These are phyloP conservation scores for Ciconia boyciana DNA, from an alignment of 2,113 vertebrate species.

Conservation along the genomic window DNA sequence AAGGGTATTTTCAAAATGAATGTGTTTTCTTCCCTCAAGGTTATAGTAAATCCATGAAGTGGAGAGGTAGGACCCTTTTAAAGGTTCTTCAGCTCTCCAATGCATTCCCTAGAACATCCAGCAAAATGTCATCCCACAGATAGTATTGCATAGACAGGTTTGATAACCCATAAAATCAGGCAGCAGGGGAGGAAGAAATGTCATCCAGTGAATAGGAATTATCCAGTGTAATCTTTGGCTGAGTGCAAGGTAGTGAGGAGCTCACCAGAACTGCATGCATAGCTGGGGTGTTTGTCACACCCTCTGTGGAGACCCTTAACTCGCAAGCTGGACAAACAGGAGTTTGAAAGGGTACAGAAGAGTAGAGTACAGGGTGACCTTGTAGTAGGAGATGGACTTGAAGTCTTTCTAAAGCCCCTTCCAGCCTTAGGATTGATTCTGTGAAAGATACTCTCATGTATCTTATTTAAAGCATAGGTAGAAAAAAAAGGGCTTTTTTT, in stretches of 20 bases:
- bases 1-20: neutral
- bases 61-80: neutral
- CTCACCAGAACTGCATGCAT: neutral
- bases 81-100: neutral
- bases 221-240: neutral
- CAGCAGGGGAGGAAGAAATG: neutral
- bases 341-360: neutral
- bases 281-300: neutral
- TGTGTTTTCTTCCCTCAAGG: neutral
- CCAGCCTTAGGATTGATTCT: neutral
- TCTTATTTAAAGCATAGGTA: neutral
- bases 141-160: neutral
- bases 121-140: neutral
- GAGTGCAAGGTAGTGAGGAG: neutral
- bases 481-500: rapidly evolving
- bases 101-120: neutral
- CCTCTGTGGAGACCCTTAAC: neutral
- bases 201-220: neutral
- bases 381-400: neutral
- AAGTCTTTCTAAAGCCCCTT: neutral
- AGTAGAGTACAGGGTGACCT: neutral
- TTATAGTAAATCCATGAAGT: neutral
- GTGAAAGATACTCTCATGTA: neutral
- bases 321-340: neutral
- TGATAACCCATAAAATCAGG: neutral